A percentile compares a stretch with the other conserved stretches of the same genome.
Conservation (phyloP, 1,140 invertebrate genomes). For the Neuroterus valhalla region DNA sequence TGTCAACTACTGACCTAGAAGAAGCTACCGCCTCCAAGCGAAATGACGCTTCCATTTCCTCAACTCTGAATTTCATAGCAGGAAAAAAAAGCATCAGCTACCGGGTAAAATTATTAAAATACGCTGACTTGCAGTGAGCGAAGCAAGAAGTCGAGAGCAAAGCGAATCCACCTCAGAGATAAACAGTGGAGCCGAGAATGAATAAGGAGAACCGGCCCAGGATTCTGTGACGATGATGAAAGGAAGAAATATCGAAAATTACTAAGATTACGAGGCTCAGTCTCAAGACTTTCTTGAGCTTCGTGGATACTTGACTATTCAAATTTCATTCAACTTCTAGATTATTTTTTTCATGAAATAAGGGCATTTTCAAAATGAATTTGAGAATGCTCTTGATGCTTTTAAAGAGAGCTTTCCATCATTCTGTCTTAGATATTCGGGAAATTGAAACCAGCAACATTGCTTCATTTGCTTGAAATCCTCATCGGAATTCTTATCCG, state of each 20-base stretch:
- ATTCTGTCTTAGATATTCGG: neutral
- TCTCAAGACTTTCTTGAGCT: neutral
- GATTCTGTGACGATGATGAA: neutral
- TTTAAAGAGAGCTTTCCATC: too few species aligned
- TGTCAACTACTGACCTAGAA: neutral
- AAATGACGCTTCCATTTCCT: conserved; percentile 20
- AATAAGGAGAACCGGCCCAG: neutral
- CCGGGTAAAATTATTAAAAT: conserved; percentile 27
- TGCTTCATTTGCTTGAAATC: neutral
- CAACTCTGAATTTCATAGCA: conserved; percentile 19
- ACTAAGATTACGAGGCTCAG: neutral
- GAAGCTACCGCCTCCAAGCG: neutral
- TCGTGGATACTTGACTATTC: neutral
- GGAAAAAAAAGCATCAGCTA: conserved; percentile 21
- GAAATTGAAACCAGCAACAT: neutral
- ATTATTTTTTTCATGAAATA: neutral
- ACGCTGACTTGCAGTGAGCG: neutral
- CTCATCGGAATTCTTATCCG: conserved; percentile 13
- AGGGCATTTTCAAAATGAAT: neutral
- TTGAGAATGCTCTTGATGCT: too few species aligned
- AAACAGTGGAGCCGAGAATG: conserved; percentile 8
- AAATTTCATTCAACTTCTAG: neutral
- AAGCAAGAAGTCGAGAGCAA: neutral
- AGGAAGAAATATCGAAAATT: conserved; percentile 2
- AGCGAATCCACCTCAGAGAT: conserved; percentile 14